Evolutionary conservation across 2,113 vertebrate species (phyloP).

Genomic region (Parus major): DNA sequence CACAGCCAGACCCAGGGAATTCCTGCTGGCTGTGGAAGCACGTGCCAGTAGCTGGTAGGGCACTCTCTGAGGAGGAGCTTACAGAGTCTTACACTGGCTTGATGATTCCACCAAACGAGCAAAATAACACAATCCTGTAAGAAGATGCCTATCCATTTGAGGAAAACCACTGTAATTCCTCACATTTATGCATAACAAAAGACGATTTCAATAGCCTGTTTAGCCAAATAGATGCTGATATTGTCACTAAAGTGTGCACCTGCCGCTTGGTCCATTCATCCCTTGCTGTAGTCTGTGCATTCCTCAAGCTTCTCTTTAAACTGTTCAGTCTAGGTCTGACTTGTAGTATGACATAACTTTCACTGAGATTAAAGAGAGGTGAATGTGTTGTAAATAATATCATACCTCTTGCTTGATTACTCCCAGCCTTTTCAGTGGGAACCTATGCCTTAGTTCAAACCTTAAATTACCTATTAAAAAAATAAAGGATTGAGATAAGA

Average conservation of each 20-base stretch:
- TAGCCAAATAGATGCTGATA: neutral
- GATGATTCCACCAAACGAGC: neutral
- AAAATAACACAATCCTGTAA: neutral
- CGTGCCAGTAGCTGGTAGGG: rapidly evolving
- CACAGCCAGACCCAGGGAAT: neutral
- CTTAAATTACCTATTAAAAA: neutral
- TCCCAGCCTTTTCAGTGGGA: neutral
- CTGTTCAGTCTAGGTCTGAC: neutral
- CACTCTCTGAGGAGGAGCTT: neutral
- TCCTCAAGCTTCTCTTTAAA: neutral
- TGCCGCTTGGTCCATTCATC: neutral
- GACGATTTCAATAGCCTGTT: neutral
- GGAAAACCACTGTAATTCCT: neutral
- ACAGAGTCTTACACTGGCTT: neutral
- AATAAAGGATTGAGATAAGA: neutral
- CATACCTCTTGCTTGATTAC: neutral
- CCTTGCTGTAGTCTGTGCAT: neutral
- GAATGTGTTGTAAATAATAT: neutral
- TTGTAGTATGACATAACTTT: neutral
- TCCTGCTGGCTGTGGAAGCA: neutral
- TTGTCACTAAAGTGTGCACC: neutral
- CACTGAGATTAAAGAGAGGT: neutral
- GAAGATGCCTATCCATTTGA: neutral
- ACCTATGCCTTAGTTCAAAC: neutral
- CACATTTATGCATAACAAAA: neutral